phyloP scores from a whole-genome alignment of 2,113 vertebrate genomes.

The Trichechus manatus region DNA sequence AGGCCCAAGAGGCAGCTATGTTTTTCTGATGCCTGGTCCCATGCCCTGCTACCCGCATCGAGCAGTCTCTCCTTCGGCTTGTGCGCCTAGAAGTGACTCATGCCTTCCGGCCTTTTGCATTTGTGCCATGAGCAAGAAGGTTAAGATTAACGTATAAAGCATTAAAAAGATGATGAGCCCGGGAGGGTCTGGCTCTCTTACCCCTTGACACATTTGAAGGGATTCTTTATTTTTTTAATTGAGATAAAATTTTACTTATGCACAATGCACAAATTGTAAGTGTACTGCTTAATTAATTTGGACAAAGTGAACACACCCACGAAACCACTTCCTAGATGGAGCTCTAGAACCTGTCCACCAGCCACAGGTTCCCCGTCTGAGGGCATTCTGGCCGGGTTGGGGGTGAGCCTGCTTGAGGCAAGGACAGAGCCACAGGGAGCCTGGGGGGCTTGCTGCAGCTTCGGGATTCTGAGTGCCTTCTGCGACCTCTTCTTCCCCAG shows the following conservation, averaged over 20 bases:
- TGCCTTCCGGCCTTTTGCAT: not conserved
- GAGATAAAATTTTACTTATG: not conserved
- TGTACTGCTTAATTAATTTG: not conserved
- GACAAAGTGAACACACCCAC: not conserved
- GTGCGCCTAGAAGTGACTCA: not conserved
- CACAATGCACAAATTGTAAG: not conserved
- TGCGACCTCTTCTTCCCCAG: not conserved
- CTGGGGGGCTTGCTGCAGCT: fast-evolving
- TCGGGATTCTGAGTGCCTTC: not conserved
- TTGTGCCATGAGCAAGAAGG: not conserved
- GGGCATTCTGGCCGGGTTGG: not conserved
- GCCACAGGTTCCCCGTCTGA: not conserved
- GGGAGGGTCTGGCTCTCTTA: not conserved
- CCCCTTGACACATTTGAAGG: not conserved
- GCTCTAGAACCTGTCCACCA: not conserved
- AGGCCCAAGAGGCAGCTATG: not conserved
- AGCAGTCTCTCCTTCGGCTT: not conserved
- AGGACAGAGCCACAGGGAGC: not conserved
- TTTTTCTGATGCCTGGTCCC: not conserved
- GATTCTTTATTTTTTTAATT: not conserved
- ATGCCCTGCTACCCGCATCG: fast-evolving
- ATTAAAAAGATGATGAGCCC: not conserved
- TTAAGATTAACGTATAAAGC: not conserved
- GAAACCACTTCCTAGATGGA: not conserved
- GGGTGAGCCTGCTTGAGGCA: not conserved